Base-by-base conservation (phyloP, 2,888 invertebrate genomes). In the Trissoscelio sp. region DNA sequence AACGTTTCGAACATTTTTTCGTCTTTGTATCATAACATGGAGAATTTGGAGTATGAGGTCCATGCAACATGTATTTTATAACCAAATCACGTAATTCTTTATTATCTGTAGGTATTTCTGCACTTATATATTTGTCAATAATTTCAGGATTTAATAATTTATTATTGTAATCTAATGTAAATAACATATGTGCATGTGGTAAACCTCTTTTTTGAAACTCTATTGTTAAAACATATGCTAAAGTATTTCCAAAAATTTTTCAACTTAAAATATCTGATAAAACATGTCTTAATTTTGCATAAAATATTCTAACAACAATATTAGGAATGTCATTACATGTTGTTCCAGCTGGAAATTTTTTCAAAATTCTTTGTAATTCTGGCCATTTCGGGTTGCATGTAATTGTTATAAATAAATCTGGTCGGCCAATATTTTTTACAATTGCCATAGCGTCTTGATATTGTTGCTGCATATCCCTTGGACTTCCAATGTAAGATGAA, bases 391-490 rank as follows among this genome's bases (percentile, higher is more conserved):
- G 88, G 82, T 89, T 90, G 46, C 88, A 88, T 7, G 90, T 90
- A 22, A 89, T 83, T 2, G 89, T 90, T 3, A 90, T 85, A 77
- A 90, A 91, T 3, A 90, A 69, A 78, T 90, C 89, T 12, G 91
- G 89, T 18, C 84, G 70, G 0, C 91, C 91, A 85, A 83, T 90
- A 44, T 87, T 82, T 14, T 85, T 44, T 2, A 91, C 90, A 74
- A 88, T 90, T 4, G 87, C 81, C 86, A 88, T 86, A 3, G 88
- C 62, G 46, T 46, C 44, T 46, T 62, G 58, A 42, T 42, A 42
- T n/a, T 42, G 16, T 39, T 58, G 42, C 79, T 88, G 88, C 90
- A 91, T 90, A 79, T 90, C 86, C 11, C 91, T 81, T 69, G 90
- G 90, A n/a, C 89, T 85, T 18, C 90, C 89, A 5, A 55, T 44